Evolutionary conservation across 2,797 vertebrate species (phyloP).

Genomic region (Parauchenoglanis punctatus): DNA sequence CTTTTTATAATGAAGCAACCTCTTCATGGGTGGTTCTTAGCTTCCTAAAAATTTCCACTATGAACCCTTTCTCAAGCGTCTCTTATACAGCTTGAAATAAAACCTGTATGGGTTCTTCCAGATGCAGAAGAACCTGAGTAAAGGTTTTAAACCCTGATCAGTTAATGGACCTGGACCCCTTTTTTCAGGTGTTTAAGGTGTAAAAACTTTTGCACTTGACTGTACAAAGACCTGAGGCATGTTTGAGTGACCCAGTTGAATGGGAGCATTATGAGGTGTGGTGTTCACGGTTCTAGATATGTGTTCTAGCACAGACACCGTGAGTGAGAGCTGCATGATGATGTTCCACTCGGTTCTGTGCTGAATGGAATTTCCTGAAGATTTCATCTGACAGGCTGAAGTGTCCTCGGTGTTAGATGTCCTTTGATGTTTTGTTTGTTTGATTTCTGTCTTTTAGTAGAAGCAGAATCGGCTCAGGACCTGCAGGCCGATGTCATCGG

Average conservation of each 20-base stretch:
- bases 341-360: background rate
- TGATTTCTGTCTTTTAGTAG: constrained; percentile 61
- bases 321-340: constrained; percentile 7
- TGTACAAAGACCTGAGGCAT: background rate
- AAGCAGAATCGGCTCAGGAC: constrained; percentile 73
- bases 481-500: constrained; percentile 82
- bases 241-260: background rate
- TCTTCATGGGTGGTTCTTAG: background rate
- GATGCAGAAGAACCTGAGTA: background rate
- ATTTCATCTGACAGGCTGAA: background rate
- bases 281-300: background rate
- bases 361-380: background rate
- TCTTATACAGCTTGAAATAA: background rate
- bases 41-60: background rate
- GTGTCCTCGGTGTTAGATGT: background rate
- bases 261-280: background rate
- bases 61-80: background rate
- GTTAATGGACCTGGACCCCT: background rate
- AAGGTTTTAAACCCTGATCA: background rate
- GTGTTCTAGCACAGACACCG: background rate
- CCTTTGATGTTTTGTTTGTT: constrained; percentile 42
- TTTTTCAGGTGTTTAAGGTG: background rate
- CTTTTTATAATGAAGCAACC: too few relatives aligned
- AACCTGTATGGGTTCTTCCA: background rate
- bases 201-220: background rate